Base-by-base conservation (phyloP, 1,140 invertebrate genomes). In the Drosophila chauvacae region DNA sequence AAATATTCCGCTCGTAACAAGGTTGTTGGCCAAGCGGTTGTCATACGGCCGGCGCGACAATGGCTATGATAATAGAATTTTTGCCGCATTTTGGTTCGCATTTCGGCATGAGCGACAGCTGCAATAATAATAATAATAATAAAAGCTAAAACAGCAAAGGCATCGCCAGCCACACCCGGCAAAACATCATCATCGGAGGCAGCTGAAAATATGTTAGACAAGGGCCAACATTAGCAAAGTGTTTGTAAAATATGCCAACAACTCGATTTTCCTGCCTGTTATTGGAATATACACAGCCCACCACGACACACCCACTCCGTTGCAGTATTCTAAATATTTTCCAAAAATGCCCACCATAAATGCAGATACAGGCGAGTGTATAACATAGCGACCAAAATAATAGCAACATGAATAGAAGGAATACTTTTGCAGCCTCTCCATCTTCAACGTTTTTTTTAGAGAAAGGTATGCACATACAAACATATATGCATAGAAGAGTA, bases 181-280 rank as follows among this genome's bases (percentile, higher is more conserved):
- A 48, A 28, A 4, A 23, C 41, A 66, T 41, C 76, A 77, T 51
- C 33, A 60, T 47, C 20, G 41, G 42, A 39, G 45, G 23, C 41
- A 64, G 68, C 64, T 42, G 70, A 64, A 83, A 84, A 71, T 77
- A 78, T 80, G 84, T 88, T 75, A 56, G 64, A 71, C 73, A 73
- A 65, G 85, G 72, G 59, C 71, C 79, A 68, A 80, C 82, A 88
- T 88, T 84, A 69, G 80, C 81, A 84, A 71, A 72, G 59, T 62
- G 73, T 71, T 68, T 71, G 77, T 72, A 78, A 80, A 87, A 80
- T 78, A 88, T 80, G 55, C 77, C 64, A 61, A 37, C 64, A 69
- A 77, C 61, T 47, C 51, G 74, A 69, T 53, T 69, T 69, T 44
- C 51, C 53, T 30, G 63, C n/a, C 18, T 37, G 37, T 20, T 42